Base-by-base conservation (phyloP, 2,113 vertebrate species). In the Caracal caracal region DNA sequence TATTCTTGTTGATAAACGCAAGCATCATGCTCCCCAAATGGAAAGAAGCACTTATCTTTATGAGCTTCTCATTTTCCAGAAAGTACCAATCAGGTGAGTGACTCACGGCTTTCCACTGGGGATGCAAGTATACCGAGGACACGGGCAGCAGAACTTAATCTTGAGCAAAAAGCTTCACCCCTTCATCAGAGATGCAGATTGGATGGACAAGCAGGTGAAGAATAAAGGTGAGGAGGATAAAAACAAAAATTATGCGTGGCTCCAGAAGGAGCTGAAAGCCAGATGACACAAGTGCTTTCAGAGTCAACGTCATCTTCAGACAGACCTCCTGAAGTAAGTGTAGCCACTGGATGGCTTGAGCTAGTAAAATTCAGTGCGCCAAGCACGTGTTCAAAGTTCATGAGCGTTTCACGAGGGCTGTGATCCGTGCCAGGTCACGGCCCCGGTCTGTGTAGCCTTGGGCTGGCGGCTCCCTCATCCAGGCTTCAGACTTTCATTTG, bases 341-440 rank as follows among this genome's bases (percentile, higher is more conserved):
- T 20, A 1, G 5, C 3, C 8, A 30, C 56, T 8, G 47, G 33
- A 2, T 1, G 26, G 6, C n/a, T 15, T 1, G 43, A 24, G 6
- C 0, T 8, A 10, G 16, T 2, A 0, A 0, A 0, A 0, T 5
- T 13, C 13, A 19, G 37, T 10, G 10, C 1, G 0, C 37, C 30
- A 11, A 19, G 7, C 10, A 0, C 10, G 16, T 5, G 10, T 1
- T 17, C 19, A 3, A 7, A 5, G 73, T 30, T 30, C 26, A 24
- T 10, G 26, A 53, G 30, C 16, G 1, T 15, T 26, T 28, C 24
- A 13, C 26, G 71, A 47, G 35, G n/a, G n/a, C 30, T 30, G 22
- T 0, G 5, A 17, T 1, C 5, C 5, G 1, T 22, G 30, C 26
- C 40, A 75, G n/a, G 7, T 4, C 19, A 37, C 2, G 0, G 2